These are phyloP conservation scores for Aphelenchoides besseyi DNA, from an alignment of 1,140 invertebrate species.

Conservation along the genomic window DNA sequence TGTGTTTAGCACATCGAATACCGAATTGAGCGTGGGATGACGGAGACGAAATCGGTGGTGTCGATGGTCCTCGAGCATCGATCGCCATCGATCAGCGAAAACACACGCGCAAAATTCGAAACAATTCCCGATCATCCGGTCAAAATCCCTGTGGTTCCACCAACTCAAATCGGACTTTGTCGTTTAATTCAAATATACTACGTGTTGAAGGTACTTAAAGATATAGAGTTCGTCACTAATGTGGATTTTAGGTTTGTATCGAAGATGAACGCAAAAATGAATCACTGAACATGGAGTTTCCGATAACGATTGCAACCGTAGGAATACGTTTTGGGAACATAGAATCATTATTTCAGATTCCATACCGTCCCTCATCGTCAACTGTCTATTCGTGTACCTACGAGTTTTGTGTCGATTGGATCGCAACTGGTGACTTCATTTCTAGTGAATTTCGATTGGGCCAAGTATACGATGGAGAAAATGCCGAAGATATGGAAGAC, in stretches of 20 bases:
- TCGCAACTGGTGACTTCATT: conserved; percentile 77
- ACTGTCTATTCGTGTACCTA: conserved; percentile 4
- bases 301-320: conserved; percentile 74
- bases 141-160: conserved; percentile 77
- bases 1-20: conserved; percentile 73
- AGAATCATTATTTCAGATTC: conserved; percentile 23
- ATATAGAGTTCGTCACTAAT: neutral
- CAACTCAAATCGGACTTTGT: conserved; percentile 74
- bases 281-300: conserved; percentile 74
- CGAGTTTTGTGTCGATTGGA: conserved; percentile 65
- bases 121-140: conserved; percentile 65
- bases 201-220: conserved; percentile 70
- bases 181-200: conserved; percentile 77
- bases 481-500: conserved; percentile 49
- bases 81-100: conserved; percentile 43
- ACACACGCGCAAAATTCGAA: conserved; percentile 66
- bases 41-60: conserved; percentile 69
- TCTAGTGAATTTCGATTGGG: conserved; percentile 77
- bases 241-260: conserved; percentile 31
- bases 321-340: conserved; percentile 34
- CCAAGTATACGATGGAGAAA: conserved; percentile 73
- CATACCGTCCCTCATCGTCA: neutral
- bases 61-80: conserved; percentile 73
- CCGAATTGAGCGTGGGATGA: conserved; percentile 75
- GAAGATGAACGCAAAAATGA: conserved; percentile 73